phyloP scores from a whole-genome alignment of 92 coral and sea anemone genomes.

The Nematostella vectensis region DNA sequence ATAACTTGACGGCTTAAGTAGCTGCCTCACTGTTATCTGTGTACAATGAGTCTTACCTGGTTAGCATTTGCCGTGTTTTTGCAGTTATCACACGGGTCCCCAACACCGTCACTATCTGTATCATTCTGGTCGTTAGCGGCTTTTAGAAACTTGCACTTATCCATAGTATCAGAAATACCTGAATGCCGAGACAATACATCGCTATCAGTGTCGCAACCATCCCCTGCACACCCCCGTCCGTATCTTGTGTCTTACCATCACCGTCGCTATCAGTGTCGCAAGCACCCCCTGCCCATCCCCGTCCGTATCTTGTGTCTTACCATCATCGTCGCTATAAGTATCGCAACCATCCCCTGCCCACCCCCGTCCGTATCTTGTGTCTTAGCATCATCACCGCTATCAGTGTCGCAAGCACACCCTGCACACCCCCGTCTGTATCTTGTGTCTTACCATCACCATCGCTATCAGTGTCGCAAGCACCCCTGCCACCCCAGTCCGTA shows the following conservation, averaged over 20 bases:
- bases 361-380: constrained; percentile 62
- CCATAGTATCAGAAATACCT: constrained; percentile 42
- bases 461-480: constrained; percentile 62
- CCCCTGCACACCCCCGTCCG: constrained; percentile 74
- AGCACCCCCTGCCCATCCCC: constrained; percentile 68
- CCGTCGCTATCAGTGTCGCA: constrained; percentile 73
- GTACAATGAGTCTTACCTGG: too few species aligned
- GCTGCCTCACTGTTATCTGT: too few species aligned
- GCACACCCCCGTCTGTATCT: constrained; percentile 75
- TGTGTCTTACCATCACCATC: constrained; percentile 70
- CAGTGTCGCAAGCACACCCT: constrained; percentile 68
- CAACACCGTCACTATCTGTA: constrained; percentile 59
- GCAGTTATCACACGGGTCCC: constrained; percentile 93
- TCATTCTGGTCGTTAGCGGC: constrained; percentile 57
- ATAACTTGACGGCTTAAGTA: too few species aligned
- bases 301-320: constrained; percentile 60
- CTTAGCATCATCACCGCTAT: constrained; percentile 75
- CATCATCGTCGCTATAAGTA: constrained; percentile 67
- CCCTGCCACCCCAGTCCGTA: constrained; percentile 69
- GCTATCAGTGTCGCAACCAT: too few species aligned
- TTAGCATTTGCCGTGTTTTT: constrained; percentile 19
- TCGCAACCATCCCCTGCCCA: constrained; percentile 74
- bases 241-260: constrained; percentile 64
- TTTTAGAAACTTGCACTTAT: constrained; percentile 61
- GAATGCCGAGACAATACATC: neutral